Base-by-base conservation (phyloP, 2,888 invertebrate genomes). In the Eupithecia pulchellata region DNA sequence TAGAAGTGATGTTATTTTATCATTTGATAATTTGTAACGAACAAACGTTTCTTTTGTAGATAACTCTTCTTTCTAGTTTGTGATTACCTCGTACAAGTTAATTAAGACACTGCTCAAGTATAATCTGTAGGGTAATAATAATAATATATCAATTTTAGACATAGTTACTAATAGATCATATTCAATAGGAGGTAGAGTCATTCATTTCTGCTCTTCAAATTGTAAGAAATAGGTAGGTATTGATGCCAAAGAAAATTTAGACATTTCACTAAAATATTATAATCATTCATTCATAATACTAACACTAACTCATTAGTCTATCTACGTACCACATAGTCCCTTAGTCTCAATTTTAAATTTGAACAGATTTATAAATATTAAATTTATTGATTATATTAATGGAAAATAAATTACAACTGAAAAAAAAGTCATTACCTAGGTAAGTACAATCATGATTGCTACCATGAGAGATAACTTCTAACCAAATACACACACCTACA, bases 1-100 rank as follows among this genome's bases (percentile, higher is more conserved):
- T 86, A 86, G 84, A 85, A 82, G 82, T 84, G 81, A 82, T 84
- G 82, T 87, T 87, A 84, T 32, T 20, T 86, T 88, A 84, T 89
- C 84, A 85, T 87, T 64, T 62, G 64, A 69, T 73, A 66, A 69
- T 17, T 73, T 69, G 64, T 66, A 64, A 55, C 61, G 39, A 39
- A 32, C 32, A 57, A 57, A 47, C 58, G 36, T 64, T 64, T 47
- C 8, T 47, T 47, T 11, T 47, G 20, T 9, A n/a, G n/a, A 6
- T 20, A 20, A 20, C 42, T 52, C 11, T 52, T 25, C 25, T 47
- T 47, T 11, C 9, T 11, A 47, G 6, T 47, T 39, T 47, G 9
- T 47, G 47, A 20, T 47, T 20, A 47, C 20, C 20, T 20, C 20
- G 47, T n/a, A 20, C 20, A 20, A 9, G 47, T 20, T 47, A 20